Conservation (phyloP, 2,888 invertebrate genomes). For the Drosophila macrospina region DNA sequence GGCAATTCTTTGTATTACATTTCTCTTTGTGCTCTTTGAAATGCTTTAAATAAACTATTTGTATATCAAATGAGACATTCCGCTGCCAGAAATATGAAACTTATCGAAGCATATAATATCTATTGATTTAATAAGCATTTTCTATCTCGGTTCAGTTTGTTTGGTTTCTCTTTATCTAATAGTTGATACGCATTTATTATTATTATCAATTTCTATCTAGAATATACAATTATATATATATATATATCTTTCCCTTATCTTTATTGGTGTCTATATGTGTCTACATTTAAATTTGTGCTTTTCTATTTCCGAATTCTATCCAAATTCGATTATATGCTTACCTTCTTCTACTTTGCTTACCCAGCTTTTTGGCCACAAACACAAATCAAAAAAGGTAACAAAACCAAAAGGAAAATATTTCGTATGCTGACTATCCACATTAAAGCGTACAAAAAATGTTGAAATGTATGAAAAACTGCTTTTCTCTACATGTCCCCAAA, state of each 20-base stretch:
- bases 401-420: slow-evolving; percentile 4
- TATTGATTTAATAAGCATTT: slow-evolving; percentile 2
- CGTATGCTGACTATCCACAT: slow-evolving; percentile 30
- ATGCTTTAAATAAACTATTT: not conserved
- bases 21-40: not conserved
- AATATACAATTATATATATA: slow-evolving; percentile 12
- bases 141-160: slow-evolving; percentile 1
- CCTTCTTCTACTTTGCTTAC: slow-evolving; percentile 63
- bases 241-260: slow-evolving; percentile 15
- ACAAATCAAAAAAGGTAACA: slow-evolving; percentile 1
- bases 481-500: slow-evolving; percentile 42
- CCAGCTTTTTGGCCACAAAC: slow-evolving; percentile 50
- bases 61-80: not conserved
- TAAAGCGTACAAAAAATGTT: slow-evolving; percentile 27
- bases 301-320: slow-evolving; percentile 31
- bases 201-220: slow-evolving; percentile 31
- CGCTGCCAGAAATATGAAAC: no score
- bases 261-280: slow-evolving; percentile 10
- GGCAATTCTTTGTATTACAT: no score
- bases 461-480: slow-evolving; percentile 35
- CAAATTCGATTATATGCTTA: slow-evolving; percentile 65
- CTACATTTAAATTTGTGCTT: slow-evolving; percentile 30
- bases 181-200: slow-evolving; percentile 24
- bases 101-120: not conserved
- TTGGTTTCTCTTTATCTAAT: slow-evolving; percentile 17